Evolutionary conservation across 2,113 vertebrate species (phyloP).

Genomic region (Tylochromis polylepis): DNA sequence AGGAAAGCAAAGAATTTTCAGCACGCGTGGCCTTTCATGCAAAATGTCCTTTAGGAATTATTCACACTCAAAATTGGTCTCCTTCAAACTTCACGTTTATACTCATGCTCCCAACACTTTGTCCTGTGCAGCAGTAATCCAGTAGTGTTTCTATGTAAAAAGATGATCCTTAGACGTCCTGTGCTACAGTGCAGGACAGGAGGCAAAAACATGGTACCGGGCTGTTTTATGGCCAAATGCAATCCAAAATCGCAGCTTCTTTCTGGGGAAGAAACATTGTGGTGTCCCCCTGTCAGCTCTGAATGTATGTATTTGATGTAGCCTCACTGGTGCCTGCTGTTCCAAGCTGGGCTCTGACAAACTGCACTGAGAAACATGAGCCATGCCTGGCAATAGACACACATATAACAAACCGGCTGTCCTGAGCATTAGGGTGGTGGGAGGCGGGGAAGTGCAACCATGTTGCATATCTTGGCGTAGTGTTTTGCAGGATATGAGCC

Average conservation of each 20-base stretch:
- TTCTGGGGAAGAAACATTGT: conserved; percentile 55
- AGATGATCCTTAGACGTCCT: conserved; percentile 22
- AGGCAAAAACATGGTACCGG: conserved; percentile 69
- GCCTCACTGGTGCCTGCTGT: conserved; percentile 63
- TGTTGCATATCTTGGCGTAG: conserved; percentile 63
- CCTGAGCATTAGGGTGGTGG: conserved; percentile 67
- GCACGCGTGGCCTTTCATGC: conserved; percentile 41
- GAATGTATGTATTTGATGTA: conserved; percentile 40
- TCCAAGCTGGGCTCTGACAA: conserved; percentile 78
- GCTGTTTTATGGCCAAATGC: conserved; percentile 30
- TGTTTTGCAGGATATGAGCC: conserved; percentile 80
- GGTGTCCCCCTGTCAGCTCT: conserved; percentile 24
- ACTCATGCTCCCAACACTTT: background rate
- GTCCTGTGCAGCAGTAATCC: conserved; percentile 35
- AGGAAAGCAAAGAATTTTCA: conserved; percentile 46
- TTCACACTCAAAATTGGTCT: background rate
- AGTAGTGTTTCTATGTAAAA: background rate
- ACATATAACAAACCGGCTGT: conserved; percentile 69
- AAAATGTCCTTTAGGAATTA: background rate
- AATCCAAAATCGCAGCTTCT: conserved; percentile 43
- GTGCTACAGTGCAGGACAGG: conserved; percentile 56
- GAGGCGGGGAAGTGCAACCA: conserved; percentile 5
- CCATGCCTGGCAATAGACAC: conserved; percentile 77
- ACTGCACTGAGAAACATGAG: conserved; percentile 83
- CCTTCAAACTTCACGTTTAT: background rate